These are phyloP conservation scores for Drosophila bipectinata DNA, from an alignment of 1,140 invertebrate genomes.

Conservation along the genomic window DNA sequence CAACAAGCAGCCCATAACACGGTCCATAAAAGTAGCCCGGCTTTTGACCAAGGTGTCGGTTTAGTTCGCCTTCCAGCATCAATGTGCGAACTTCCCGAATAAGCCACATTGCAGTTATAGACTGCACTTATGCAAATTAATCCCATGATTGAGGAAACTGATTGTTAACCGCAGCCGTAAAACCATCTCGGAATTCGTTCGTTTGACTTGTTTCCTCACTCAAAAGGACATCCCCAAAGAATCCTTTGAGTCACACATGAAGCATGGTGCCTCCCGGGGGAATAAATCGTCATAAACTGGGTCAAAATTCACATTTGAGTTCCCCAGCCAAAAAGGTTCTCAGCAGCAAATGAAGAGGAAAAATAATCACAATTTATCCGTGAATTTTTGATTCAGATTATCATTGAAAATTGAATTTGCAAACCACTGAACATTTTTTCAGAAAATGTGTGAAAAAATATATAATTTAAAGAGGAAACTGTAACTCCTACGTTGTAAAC, in stretches of 20 bases:
- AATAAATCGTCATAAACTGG: constrained; percentile 8
- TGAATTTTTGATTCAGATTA: background rate
- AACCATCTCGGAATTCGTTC: constrained; percentile 36
- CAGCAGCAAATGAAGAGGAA: background rate
- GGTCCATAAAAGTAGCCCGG: constrained; percentile 52
- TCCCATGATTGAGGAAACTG: constrained; percentile 59
- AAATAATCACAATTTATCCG: background rate
- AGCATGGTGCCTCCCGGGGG: background rate
- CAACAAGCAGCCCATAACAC: constrained; percentile 61
- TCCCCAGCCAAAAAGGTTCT: background rate
- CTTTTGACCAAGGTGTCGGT: constrained; percentile 42
- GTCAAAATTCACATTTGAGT: constrained; percentile 1
- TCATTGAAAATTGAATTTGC: background rate
- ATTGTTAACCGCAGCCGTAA: constrained; percentile 29
- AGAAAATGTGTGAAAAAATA: too few species aligned
- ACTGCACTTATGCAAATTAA: constrained; percentile 77
- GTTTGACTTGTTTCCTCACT: constrained; percentile 42
- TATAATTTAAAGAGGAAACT: background rate
- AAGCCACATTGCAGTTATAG: constrained; percentile 27
- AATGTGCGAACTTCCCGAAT: constrained; percentile 46
- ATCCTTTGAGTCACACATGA: constrained; percentile 9
- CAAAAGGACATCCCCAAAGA: constrained; percentile 19
- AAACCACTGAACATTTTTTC: background rate
- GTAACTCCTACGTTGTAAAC: background rate
- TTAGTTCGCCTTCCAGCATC: constrained; percentile 12